A percentile compares a stretch with the other conserved stretches of the same genome.
Evolutionary conservation across 2,113 vertebrate species (phyloP).

Genomic region (Plectropomus leopardus): DNA sequence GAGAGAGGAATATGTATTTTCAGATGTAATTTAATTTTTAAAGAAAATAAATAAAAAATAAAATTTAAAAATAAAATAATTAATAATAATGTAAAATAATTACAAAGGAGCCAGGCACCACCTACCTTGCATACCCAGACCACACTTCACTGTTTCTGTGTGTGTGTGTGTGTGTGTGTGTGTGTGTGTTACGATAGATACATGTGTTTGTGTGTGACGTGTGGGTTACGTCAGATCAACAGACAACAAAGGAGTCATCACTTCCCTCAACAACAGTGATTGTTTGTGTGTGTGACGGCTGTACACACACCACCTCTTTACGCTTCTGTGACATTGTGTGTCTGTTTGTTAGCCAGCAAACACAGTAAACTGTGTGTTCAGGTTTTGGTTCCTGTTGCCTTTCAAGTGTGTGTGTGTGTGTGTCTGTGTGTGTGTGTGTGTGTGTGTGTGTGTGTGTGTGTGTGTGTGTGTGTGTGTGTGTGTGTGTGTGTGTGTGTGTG

Average conservation of each 20-base stretch:
- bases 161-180: conserved; percentile 18
- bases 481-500: conserved; percentile 23
- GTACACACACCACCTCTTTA: conserved; percentile 5
- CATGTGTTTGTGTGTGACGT: conserved; percentile 20
- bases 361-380: too few relatives aligned
- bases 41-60: too few relatives aligned
- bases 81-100: too few relatives aligned
- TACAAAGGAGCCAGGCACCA: neutral
- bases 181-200: conserved; percentile 3
- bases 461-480: conserved; percentile 22
- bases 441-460: neutral
- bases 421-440: conserved; percentile 39
- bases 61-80: too few relatives aligned
- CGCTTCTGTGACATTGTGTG: conserved; percentile 20
- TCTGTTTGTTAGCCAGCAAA: too few relatives aligned
- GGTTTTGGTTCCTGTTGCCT: too few relatives aligned
- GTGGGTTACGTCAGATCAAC: conserved; percentile 21
- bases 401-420: too few relatives aligned
- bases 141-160: neutral
- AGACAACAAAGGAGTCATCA: conserved; percentile 29
- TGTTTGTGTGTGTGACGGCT: conserved; percentile 14
- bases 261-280: conserved; percentile 1
- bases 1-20: too few relatives aligned
- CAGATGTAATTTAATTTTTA: too few relatives aligned
- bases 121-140: too few relatives aligned